Percentiles rank a stretch among this genome's conserved stretches.
Evolutionary conservation across 1,140 invertebrate species (phyloP).

Genomic region (Sycobia sp.): DNA sequence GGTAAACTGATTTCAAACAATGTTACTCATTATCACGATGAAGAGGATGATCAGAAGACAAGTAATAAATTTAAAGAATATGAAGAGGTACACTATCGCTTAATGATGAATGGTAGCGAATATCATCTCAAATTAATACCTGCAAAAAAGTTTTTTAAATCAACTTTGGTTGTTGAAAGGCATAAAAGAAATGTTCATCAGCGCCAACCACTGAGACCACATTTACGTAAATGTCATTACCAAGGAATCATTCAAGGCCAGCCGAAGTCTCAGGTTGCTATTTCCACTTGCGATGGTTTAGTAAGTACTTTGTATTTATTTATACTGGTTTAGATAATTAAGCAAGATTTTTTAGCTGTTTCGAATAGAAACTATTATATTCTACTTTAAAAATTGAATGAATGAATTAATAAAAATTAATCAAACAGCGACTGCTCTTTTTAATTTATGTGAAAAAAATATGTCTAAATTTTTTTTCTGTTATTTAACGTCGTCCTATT

Average conservation of each 20-base stretch:
- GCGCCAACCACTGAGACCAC: slow-evolving; percentile 58
- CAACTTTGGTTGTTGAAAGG: slow-evolving; percentile 73
- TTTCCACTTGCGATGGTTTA: slow-evolving; percentile 82
- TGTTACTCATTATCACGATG: slow-evolving; percentile 61
- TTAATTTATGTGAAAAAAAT: no score
- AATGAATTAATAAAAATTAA: no score
- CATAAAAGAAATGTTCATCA: slow-evolving; percentile 64
- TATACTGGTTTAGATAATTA: not conserved
- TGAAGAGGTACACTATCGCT: slow-evolving; percentile 63
- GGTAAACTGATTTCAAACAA: slow-evolving; percentile 65
- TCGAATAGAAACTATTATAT: not conserved
- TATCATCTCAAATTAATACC: slow-evolving; percentile 67
- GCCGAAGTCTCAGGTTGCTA: slow-evolving; percentile 69
- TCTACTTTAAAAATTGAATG: no score
- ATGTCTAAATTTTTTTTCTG: no score
- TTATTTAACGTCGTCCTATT: no score
- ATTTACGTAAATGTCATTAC: slow-evolving; percentile 73
- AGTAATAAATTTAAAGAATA: no score
- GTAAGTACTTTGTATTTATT: slow-evolving; percentile 64
- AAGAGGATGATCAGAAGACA: not conserved
- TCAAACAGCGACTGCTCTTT: no score
- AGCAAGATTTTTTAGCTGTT: no score
- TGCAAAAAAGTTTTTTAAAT: slow-evolving; percentile 71
- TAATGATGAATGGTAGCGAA: slow-evolving; percentile 59
- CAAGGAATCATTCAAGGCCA: slow-evolving; percentile 74